These are phyloP conservation scores for Drosophila miranda DNA, from an alignment of 1,140 invertebrate genomes.

Conservation along the genomic window DNA sequence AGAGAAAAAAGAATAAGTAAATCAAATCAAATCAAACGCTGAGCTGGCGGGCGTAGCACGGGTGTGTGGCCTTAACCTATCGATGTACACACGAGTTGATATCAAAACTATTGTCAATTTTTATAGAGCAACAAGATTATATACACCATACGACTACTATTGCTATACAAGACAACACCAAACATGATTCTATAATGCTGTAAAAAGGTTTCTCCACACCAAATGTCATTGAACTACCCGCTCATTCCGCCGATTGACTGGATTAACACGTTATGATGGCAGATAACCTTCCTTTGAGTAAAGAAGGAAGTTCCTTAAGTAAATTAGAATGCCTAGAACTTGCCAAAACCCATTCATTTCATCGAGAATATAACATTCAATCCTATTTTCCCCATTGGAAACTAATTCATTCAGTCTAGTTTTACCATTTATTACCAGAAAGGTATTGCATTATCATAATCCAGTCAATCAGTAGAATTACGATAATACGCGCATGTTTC, in stretches of 20 bases:
- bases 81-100: conserved; percentile 55
- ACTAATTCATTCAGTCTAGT: no score
- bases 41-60: conserved; percentile 41
- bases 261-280: no score
- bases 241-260: no score
- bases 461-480: no score
- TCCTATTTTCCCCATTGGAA: no score
- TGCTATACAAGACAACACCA: conserved; percentile 21
- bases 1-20: neutral
- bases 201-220: conserved; percentile 24
- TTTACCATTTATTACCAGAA: no score
- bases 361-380: no score
- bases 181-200: conserved; percentile 15
- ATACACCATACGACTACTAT: conserved; percentile 10
- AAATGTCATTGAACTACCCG: no score
- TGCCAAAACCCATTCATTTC: neutral
- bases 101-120: conserved; percentile 73
- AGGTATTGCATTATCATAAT: no score
- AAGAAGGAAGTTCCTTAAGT: no score
- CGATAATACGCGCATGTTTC: neutral
- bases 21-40: conserved; percentile 35
- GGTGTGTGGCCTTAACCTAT: conserved; percentile 26
- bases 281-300: no score
- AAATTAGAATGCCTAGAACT: neutral
- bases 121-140: conserved; percentile 35